Evolutionary conservation across 1,140 invertebrate genomes (phyloP).

Genomic region (Chrysomallon squamiferum): DNA sequence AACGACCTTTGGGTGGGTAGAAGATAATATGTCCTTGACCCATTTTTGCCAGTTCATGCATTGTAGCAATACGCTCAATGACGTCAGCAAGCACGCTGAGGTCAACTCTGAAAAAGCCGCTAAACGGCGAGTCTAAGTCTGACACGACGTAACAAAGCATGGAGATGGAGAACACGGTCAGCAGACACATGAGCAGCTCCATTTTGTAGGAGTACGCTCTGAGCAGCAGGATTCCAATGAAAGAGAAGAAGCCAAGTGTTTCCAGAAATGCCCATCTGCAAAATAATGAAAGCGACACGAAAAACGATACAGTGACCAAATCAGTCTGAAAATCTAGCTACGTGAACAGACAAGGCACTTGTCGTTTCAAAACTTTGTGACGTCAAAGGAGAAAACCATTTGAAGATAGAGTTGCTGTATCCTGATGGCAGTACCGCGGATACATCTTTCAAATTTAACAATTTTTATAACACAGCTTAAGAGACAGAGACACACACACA

Average conservation of each 20-base stretch:
- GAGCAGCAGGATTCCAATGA: conserved; percentile 45
- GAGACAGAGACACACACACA: too few species aligned
- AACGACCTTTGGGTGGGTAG: conserved; percentile 6
- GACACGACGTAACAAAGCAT: conserved; percentile 55
- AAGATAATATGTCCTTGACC: conserved; percentile 13
- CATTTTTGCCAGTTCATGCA: conserved; percentile 24
- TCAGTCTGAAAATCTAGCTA: too few species aligned
- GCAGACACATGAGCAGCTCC: conserved; percentile 51
- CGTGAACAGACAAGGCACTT: too few species aligned
- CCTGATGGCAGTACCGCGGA: too few species aligned
- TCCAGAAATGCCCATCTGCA: conserved; percentile 50
- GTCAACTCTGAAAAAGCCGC: conserved; percentile 50
- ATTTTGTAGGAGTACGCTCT: conserved; percentile 38
- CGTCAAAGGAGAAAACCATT: too few species aligned
- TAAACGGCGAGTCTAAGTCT: conserved; percentile 49
- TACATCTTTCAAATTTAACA: too few species aligned
- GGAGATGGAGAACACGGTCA: conserved; percentile 52
- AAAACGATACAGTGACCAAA: too few species aligned
- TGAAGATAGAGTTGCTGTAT: too few species aligned
- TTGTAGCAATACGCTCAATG: conserved; percentile 28
- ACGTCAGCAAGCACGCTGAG: conserved; percentile 35
- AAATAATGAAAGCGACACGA: too few species aligned
- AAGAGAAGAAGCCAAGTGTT: conserved; percentile 47
- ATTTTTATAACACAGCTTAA: too few species aligned
- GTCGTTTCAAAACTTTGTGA: too few species aligned